A percentile compares a stretch with the other conserved stretches of the same genome.
Conservation (phyloP, 1,140 invertebrate species). For the Psix sp. region DNA sequence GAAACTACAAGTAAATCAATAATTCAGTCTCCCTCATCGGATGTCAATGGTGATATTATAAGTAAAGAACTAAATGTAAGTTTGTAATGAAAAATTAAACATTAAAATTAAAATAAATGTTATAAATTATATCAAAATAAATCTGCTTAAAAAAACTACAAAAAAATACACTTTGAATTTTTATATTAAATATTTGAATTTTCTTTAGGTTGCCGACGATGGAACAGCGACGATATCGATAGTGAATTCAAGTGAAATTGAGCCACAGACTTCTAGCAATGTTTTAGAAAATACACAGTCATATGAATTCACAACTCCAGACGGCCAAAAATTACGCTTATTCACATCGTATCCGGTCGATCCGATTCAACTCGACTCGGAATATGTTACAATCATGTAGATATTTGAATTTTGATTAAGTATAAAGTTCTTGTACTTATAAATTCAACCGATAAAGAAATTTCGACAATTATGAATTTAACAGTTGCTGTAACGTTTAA, state of each 20-base stretch:
- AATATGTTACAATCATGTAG: conserved; percentile 76
- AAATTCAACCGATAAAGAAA: neutral
- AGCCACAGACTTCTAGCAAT: conserved; percentile 55
- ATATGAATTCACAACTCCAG: conserved; percentile 75
- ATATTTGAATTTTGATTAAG: neutral
- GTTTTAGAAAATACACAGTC: conserved; percentile 68
- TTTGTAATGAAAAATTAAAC: neutral
- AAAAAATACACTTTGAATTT: too few species aligned
- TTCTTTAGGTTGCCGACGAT: conserved; percentile 68
- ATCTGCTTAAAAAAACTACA: too few species aligned
- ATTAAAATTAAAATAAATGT: neutral
- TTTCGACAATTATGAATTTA: neutral
- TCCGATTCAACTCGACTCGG: conserved; percentile 71
- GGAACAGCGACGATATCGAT: conserved; percentile 66
- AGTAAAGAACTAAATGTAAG: conserved; percentile 23
- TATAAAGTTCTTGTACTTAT: neutral
- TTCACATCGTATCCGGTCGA: conserved; percentile 75
- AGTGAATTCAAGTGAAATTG: conserved; percentile 66
- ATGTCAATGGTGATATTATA: neutral
- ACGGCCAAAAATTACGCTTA: conserved; percentile 76
- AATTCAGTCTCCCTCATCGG: conserved; percentile 1
- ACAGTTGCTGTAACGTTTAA: neutral
- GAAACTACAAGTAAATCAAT: conserved; percentile 29
- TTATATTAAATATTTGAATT: too few species aligned
- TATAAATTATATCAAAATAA: too few species aligned